Percentiles rank a stretch among this genome's conserved stretches.
These are phyloP conservation scores for Harpalus rubripes DNA, from an alignment of 2,888 invertebrate genomes.

Conservation along the genomic window DNA sequence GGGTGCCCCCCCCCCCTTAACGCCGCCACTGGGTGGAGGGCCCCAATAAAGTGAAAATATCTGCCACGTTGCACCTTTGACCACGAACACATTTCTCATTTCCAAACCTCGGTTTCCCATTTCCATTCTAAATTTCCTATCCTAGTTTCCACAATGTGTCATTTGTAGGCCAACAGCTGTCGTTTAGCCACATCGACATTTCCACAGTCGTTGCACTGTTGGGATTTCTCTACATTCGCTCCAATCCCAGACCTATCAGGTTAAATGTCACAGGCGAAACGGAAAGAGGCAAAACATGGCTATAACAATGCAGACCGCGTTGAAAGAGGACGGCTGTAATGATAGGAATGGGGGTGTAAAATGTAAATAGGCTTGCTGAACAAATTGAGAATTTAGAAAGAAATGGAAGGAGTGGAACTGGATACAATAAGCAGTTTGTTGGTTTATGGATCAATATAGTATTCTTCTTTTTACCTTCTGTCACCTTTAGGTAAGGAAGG, in stretches of 20 bases:
- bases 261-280: not conserved
- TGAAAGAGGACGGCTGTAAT: not conserved
- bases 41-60: no score
- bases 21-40: no score
- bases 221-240: not conserved
- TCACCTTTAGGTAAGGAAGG: no score
- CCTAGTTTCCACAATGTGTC: not conserved
- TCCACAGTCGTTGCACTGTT: not conserved
- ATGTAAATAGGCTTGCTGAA: not conserved
- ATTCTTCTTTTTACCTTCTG: no score
- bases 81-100: no score
- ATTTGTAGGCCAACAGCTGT: not conserved
- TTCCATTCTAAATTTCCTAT: not conserved
- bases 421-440: no score
- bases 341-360: not conserved
- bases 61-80: no score
- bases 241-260: not conserved
- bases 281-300: not conserved
- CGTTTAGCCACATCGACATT: not conserved
- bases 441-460: no score
- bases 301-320: not conserved
- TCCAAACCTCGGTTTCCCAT: not conserved
- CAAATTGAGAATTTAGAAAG: no score
- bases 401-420: no score
- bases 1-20: no score